Percentiles rank a stretch among this genome's conserved stretches.
These are phyloP conservation scores for Cariama cristata DNA, from an alignment of 2,113 vertebrate species.

Conservation along the genomic window DNA sequence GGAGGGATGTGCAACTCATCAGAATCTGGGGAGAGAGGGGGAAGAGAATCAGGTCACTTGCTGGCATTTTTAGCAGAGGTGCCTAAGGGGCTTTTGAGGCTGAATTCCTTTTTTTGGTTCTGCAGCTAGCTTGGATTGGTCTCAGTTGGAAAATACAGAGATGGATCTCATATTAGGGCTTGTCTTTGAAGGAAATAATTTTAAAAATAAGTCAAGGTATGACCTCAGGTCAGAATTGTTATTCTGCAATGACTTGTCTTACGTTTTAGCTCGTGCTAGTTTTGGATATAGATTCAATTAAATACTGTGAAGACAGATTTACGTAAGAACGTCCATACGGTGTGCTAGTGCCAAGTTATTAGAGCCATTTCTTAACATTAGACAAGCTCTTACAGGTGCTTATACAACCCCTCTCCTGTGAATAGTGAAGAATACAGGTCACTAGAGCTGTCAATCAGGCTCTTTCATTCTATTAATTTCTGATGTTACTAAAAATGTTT, in stretches of 20 bases:
- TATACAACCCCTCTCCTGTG: background rate
- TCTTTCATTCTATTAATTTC: background rate
- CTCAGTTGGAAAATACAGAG: background rate
- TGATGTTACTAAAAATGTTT: background rate
- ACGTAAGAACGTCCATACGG: background rate
- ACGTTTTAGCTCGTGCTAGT: background rate
- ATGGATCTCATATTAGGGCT: background rate
- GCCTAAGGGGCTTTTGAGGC: background rate
- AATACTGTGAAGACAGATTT: background rate
- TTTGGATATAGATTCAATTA: background rate
- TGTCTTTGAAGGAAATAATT: background rate
- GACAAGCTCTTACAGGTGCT: background rate
- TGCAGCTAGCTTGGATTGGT: slow-evolving; percentile 35
- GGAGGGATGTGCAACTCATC: background rate
- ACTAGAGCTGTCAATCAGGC: background rate
- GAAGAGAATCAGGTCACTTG: background rate
- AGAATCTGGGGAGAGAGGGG: background rate
- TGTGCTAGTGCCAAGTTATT: background rate
- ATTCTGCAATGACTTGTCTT: background rate
- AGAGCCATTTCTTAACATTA: background rate
- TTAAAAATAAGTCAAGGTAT: slow-evolving; percentile 7
- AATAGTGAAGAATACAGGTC: background rate
- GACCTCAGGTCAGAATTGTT: background rate
- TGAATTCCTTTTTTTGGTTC: slow-evolving; percentile 2
- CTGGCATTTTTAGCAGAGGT: background rate